phyloP scores from a whole-genome alignment of 2,113 vertebrate genomes.

The Octodon degus region DNA sequence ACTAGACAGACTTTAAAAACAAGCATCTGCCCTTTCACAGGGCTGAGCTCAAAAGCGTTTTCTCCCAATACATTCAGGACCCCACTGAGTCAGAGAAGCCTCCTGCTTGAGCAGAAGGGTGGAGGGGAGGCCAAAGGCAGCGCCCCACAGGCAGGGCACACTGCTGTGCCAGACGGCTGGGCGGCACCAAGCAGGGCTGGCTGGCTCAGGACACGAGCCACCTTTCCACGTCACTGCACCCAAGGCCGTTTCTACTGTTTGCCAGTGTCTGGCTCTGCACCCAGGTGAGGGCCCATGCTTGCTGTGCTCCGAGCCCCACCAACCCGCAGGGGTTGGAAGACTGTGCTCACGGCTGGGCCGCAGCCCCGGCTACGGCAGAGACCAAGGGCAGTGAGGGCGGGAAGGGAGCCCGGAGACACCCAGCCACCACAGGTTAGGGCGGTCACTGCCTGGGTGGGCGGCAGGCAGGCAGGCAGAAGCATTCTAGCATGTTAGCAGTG shows the following conservation, averaged over 20 bases:
- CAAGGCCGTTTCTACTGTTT: background rate
- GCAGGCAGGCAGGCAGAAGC: conserved; percentile 85
- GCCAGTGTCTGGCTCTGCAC: background rate
- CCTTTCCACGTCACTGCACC: background rate
- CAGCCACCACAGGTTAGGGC: conserved; percentile 37
- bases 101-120: background rate
- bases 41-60: background rate
- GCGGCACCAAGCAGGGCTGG: background rate
- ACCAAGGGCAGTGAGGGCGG: background rate
- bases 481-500: conserved; percentile 84
- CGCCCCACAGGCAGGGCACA: too few species aligned
- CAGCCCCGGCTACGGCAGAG: background rate
- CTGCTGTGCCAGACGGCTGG: background rate
- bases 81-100: background rate
- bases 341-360: background rate
- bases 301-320: background rate
- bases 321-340: background rate
- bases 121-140: fast-evolving
- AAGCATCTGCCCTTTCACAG: fast-evolving
- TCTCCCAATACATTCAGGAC: background rate
- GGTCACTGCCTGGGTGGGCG: background rate
- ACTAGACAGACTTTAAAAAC: background rate
- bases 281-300: background rate
- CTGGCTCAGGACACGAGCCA: background rate
- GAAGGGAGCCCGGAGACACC: background rate